These are phyloP conservation scores for Tetramorium parvispinum DNA, from an alignment of 1,140 invertebrate species.

Conservation along the genomic window DNA sequence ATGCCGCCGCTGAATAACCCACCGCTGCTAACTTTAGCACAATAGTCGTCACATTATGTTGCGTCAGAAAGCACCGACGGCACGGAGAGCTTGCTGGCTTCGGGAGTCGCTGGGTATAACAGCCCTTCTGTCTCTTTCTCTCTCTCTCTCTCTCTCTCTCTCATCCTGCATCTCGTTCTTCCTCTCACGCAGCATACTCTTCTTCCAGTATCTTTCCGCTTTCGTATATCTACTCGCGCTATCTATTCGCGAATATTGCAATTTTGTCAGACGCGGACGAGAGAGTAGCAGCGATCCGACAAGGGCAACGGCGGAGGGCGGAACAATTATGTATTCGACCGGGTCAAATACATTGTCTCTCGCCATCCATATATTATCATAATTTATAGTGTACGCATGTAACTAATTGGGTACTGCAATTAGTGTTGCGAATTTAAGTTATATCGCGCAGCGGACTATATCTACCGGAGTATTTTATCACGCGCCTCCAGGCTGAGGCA, in stretches of 20 bases:
- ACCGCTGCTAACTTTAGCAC: conserved; percentile 79
- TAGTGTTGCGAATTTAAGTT: conserved; percentile 15
- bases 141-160: conserved; percentile 50
- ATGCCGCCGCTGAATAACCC: conserved; percentile 79
- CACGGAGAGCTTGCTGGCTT: conserved; percentile 51
- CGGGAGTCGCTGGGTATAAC: conserved; percentile 33
- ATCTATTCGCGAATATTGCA: conserved; percentile 26
- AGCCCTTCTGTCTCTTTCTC: conserved; percentile 49
- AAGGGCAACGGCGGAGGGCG: not conserved
- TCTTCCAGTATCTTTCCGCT: conserved; percentile 3
- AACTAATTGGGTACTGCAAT: conserved; percentile 10
- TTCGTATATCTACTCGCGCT: conserved; percentile 7
- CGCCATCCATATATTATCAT: conserved; percentile 11
- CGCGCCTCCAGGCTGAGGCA: not conserved
- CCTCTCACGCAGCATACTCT: not conserved
- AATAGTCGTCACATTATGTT: conserved; percentile 82
- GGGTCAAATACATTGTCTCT: conserved; percentile 2
- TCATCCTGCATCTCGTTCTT: conserved; percentile 10
- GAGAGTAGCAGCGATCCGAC: not conserved
- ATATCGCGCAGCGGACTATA: not conserved
- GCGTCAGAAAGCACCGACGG: conserved; percentile 76
- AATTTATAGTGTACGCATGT: not conserved
- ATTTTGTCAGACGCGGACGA: not conserved
- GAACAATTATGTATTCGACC: conserved; percentile 9
- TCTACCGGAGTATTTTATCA: not conserved